Base-by-base conservation (phyloP, 2,797 vertebrate genomes). In the Aeoliscus strigatus region DNA sequence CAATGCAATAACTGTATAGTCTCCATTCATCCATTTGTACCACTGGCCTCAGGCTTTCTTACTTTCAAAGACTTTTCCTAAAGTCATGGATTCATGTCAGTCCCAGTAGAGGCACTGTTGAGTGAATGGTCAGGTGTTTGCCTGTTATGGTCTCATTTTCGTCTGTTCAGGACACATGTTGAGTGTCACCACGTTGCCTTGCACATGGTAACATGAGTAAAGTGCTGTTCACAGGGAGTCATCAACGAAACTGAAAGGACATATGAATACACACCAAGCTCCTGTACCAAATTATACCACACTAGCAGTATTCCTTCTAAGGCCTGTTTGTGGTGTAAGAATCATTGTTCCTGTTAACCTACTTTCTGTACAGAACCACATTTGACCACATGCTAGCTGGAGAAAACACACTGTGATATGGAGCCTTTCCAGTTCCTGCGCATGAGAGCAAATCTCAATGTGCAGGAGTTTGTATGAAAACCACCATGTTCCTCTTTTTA, bases 1-100 rank as follows among this genome's bases (percentile, higher is more conserved):
- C 51, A 13, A 26, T 54, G 9, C 59, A 60, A 53, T 59, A 59
- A 52, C 39, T 45, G 24, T 61, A 63, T 36, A 47, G 24, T 29
- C 30, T 16, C 2, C 13, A 7, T 21, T 58, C 13, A 18, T 52
- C 33, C 49, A 70, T 31, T 43, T 34, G 3, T 21, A 54, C 34
- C 42, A 27, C 66, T 32, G 50, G 14, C 9, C 36, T 43, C 39
- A 12, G 25, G 50, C 37, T 37, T 29, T 46, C 45, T 39, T 52
- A 35, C 53, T 74, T 69, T 48, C 35, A 48, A 45, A 73, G 39
- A 58, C 57, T 51, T 67, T 44, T 72, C 75, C 18, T 60, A 53
- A 63, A n/a, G n/a, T n/a, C n/a, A 48, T 40, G 39, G 28, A 40
- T 55, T 61, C 60, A 66, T 51, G 52, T 75, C 52, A 60, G 48